Evolutionary conservation across 2,888 invertebrate species (phyloP).

Genomic region (Mylabris sibirica): DNA sequence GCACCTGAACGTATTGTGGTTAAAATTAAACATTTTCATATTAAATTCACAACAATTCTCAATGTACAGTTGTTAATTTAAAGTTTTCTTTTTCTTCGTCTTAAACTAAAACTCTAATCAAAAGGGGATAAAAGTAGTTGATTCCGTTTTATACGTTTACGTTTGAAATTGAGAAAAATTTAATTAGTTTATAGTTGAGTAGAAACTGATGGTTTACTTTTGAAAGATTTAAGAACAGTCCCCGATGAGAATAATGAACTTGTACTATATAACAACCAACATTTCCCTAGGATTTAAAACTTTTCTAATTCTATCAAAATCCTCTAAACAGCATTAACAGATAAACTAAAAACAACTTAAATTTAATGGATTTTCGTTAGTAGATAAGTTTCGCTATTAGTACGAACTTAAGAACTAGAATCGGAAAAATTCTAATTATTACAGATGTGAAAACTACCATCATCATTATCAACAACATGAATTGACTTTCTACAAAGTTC

Average conservation of each 20-base stretch:
- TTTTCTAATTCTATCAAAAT: slow-evolving; percentile 44
- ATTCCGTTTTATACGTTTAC: neutral
- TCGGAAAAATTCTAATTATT: slow-evolving; percentile 1
- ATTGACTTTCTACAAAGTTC: slow-evolving; percentile 7
- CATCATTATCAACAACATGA: slow-evolving; percentile 4
- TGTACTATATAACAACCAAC: no score
- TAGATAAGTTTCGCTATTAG: slow-evolving; percentile 22
- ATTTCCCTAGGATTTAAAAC: slow-evolving; percentile 41
- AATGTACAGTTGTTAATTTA: neutral
- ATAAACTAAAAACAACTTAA: slow-evolving; percentile 39
- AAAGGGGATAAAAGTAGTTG: neutral
- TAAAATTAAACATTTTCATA: neutral
- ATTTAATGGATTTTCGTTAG: slow-evolving; percentile 29
- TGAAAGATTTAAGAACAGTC: slow-evolving; percentile 4
- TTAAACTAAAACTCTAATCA: neutral
- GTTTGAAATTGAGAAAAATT: neutral
- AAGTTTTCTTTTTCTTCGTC: neutral
- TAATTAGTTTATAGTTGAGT: neutral
- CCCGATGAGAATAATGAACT: slow-evolving; percentile 38
- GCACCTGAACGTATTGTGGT: neutral
- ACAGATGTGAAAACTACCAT: slow-evolving; percentile 5
- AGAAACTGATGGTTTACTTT: neutral
- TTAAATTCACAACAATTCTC: neutral
- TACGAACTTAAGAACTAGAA: neutral
- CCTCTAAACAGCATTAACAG: slow-evolving; percentile 35